Evolutionary conservation across 2,113 vertebrate species (phyloP), one percentile per base, ranked within the genome.

Genomic region (Boleophthalmus pectinirostris): DNA sequence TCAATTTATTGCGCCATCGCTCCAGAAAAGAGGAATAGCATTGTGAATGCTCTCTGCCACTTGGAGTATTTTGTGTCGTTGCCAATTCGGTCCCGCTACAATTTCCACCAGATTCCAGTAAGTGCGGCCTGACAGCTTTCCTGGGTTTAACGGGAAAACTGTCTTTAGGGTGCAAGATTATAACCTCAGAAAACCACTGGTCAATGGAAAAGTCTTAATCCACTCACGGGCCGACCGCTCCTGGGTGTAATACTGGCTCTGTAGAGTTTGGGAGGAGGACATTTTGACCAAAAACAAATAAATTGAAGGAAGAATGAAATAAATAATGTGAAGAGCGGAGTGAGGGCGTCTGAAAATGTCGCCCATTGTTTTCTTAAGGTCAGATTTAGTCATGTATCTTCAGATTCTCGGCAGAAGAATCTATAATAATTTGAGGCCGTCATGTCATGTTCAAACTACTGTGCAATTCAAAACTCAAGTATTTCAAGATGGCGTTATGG

Each of bases 261-360:
- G 24, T 80, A 10, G 72, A 86, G 81, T 88, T 82, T 86, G 10
- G 67, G 85, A 90, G 89, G 85, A 87, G 84, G 88, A 84, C 68
- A 82, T 90, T 85, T 90, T 86, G 82, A 92, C 91, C 89, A 89
- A 92, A 92, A 83, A 88, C 78, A 92, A 93, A 92, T 92, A 91
- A 88, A 90, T 92, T 78, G 70, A 69, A 72, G 61, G 68, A 91
- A 85, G 81, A 80, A 87, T 84, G 79, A 90, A 87, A 88, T 82
- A 82, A 90, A 88, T 87, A 84, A 77, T 68, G 70, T 45, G 78
- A 63, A 74, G 82, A 77, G 35, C 66, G 78, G 73, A 75, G 53
- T 80, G 79, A 77, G 73, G 68, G 58, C 77, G 81, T 81, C 81
- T 80, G 80, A 87, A 77, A 57, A 64, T 82, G 77, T 79, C 53